Evolutionary conservation across 2,888 invertebrate species (phyloP), one percentile per base, ranked within the genome.

Genomic region (Coecobrya sp.): DNA sequence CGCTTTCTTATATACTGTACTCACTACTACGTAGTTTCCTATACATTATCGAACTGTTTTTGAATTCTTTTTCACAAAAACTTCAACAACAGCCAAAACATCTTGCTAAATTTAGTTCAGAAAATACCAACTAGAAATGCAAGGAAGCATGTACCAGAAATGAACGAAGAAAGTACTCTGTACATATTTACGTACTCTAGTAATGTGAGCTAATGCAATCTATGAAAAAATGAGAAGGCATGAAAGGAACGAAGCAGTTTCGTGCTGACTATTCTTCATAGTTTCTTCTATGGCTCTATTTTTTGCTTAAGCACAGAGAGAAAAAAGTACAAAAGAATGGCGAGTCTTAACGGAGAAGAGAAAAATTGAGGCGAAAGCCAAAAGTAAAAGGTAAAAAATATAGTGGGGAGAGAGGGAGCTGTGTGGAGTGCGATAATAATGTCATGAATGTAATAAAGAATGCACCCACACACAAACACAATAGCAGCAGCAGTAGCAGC

Each of bases 31-130:
- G 45, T 3, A 45, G 45, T 19, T 10, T n/a, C 0, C 73, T 19
- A n/a, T n/a, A 82, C 19, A 65, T 65, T 65, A 62, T 84, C 19
- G 45, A 84, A 10, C 65, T 45, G 84, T 27, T 22, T 62, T 84
- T 84, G 65, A 84, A 84, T 84, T 84, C 84, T 84, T 82, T 62
- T 42, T 13, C 65, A 42, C 42, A 65, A 82, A 84, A 84, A 84
- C 62, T 84, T 84, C 42, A 45, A 45, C 84, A 84, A 84, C 84
- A 76, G 84, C 84, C 84, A 84, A 84, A 62, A 84, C 84, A 84
- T 65, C 84, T 62, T 62, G 84, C 84, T 84, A 84, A 84, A 84
- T 84, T 84, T 84, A 84, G 84, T 84, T 84, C 45, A 45, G 45
- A 62, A 84, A 84, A 84, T 55, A 81, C 55, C n/a, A 62, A 19